A percentile compares a stretch with the other conserved stretches of the same genome.
These are phyloP conservation scores for Austrofundulus limnaeus DNA, from an alignment of 2,113 vertebrate genomes.

Conservation along the genomic window DNA sequence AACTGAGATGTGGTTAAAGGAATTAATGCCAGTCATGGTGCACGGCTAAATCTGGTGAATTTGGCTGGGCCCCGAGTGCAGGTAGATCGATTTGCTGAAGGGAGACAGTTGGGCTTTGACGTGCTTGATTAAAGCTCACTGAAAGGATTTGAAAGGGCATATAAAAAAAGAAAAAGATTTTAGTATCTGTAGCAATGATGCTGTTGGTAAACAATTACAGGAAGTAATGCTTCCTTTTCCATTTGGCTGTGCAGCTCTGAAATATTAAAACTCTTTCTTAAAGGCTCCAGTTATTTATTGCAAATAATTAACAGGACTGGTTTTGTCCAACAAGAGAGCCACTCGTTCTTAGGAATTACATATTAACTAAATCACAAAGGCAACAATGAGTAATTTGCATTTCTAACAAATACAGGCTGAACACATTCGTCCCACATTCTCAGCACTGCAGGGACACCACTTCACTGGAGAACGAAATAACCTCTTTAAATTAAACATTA, in stretches of 20 bases:
- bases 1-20: constrained; percentile 6
- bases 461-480: neutral
- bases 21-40: too few species aligned
- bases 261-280: constrained; percentile 3
- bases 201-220: neutral
- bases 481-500: constrained; percentile 29
- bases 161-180: too few species aligned
- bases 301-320: constrained; percentile 66
- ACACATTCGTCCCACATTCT: neutral
- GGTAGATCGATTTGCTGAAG: too few species aligned
- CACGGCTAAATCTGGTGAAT: too few species aligned
- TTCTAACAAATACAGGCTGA: constrained; percentile 7
- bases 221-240: neutral
- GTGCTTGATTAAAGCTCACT: constrained; percentile 45
- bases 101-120: constrained; percentile 51
- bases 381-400: constrained; percentile 44
- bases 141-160: constrained; percentile 33
- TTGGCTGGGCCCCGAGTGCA: too few species aligned
- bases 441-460: neutral
- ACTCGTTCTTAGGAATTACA: constrained; percentile 51
- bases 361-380: constrained; percentile 62
- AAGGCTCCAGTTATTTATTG: constrained; percentile 33
- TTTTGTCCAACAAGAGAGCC: constrained; percentile 20
- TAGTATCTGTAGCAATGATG: neutral
- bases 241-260: neutral